phyloP scores from a whole-genome alignment of 1,140 invertebrate genomes.

The Calycopis cecrops region DNA sequence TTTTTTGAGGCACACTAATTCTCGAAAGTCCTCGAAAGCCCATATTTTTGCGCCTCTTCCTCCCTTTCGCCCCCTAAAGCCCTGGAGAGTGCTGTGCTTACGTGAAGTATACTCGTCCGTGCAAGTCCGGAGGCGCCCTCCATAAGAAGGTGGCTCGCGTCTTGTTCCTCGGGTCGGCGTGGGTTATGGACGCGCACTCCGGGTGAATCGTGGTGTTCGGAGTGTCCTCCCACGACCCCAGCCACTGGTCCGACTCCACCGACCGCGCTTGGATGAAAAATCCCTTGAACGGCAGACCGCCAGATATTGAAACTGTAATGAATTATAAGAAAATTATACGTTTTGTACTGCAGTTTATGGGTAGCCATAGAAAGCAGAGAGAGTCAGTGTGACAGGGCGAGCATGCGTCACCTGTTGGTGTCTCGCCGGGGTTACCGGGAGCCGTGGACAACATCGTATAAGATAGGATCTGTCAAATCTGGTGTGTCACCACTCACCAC shows the following conservation, averaged over 20 bases:
- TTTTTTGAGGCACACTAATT: too few species aligned
- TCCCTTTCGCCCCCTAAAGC: too few species aligned
- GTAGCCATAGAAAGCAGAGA: too few species aligned
- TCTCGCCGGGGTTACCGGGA: too few species aligned
- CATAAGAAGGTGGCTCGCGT: slow-evolving; percentile 82
- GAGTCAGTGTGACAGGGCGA: too few species aligned
- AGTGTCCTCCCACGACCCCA: slow-evolving; percentile 82
- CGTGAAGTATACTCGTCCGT: slow-evolving; percentile 86
- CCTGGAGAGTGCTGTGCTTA: too few species aligned
- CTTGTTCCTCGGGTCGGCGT: slow-evolving; percentile 86
- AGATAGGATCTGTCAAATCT: slow-evolving; percentile 7
- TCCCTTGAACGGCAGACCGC: slow-evolving; percentile 80
- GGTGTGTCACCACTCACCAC: too few species aligned
- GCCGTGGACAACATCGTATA: too few species aligned
- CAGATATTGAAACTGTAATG: slow-evolving; percentile 74
- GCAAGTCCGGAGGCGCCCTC: slow-evolving; percentile 80
- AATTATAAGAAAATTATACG: background rate
- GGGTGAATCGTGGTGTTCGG: slow-evolving; percentile 83
- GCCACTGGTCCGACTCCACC: slow-evolving; percentile 80
- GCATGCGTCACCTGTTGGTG: too few species aligned
- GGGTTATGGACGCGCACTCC: slow-evolving; percentile 87
- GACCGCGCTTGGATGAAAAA: slow-evolving; percentile 89
- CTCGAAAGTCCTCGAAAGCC: too few species aligned
- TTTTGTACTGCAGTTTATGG: too few species aligned
- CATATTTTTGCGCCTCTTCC: too few species aligned